Evolutionary conservation across 2,113 vertebrate genomes (phyloP).

Genomic region (Myotis davidii): DNA sequence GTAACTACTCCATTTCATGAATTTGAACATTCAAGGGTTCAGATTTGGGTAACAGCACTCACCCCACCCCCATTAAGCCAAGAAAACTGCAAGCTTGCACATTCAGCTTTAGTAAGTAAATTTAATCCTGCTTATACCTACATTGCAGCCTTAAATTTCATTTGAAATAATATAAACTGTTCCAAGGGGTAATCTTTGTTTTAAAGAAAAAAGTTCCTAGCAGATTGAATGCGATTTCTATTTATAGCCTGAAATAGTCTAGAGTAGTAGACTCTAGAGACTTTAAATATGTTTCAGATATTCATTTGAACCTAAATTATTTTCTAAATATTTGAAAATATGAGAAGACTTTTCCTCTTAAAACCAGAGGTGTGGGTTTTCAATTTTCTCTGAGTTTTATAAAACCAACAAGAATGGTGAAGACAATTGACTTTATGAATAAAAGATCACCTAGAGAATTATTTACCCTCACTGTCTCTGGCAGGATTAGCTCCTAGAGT

Average conservation of each 20-base stretch:
- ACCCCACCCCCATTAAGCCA: background rate
- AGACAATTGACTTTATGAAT: background rate
- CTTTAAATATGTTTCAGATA: conserved; percentile 26
- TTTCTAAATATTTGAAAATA: conserved; percentile 50
- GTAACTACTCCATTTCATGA: conserved; percentile 53
- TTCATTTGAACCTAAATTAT: conserved; percentile 14
- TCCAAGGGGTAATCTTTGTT: background rate
- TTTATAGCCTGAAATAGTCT: background rate
- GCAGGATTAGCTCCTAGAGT: background rate
- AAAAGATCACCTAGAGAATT: background rate
- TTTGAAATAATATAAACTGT: background rate
- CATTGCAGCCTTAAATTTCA: background rate
- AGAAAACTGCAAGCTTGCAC: background rate
- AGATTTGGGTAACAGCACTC: conserved; percentile 7
- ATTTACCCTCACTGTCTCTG: background rate
- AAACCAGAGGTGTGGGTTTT: conserved; percentile 2
- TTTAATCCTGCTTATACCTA: conserved; percentile 34
- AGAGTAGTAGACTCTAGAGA: background rate
- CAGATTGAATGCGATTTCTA: conserved; percentile 12
- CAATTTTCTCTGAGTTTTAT: background rate
- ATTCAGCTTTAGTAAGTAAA: conserved; percentile 40
- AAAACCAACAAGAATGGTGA: background rate
- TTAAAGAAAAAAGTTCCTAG: background rate
- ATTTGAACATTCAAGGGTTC: conserved; percentile 36
- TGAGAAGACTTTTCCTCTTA: background rate